phyloP scores from a whole-genome alignment of 1,140 invertebrate genomes.

The Drosophila hydei region DNA sequence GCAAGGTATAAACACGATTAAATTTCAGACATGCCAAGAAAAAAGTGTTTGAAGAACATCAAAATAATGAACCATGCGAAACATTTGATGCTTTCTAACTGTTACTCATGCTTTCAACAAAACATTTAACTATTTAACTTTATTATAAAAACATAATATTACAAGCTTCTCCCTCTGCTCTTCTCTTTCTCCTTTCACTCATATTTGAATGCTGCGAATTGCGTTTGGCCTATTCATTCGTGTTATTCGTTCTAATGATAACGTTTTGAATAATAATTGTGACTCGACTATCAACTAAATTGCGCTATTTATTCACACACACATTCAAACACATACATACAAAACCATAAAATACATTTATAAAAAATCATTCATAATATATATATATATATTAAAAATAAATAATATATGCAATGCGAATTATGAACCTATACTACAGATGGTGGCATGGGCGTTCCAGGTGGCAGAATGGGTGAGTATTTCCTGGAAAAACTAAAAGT shows the following conservation, averaged over 20 bases:
- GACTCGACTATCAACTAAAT: conserved; percentile 34
- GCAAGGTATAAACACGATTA: conserved; percentile 88
- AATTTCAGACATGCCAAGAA: conserved; percentile 5
- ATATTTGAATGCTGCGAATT: conserved; percentile 63
- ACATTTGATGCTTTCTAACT: conserved; percentile 42
- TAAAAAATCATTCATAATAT: conserved; percentile 3
- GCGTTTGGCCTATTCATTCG: conserved; percentile 64
- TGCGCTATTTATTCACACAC: conserved; percentile 62
- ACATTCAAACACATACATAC: conserved; percentile 11
- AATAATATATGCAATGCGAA: conserved; percentile 59
- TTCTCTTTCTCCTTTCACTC: conserved; percentile 15
- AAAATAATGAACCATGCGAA: conserved; percentile 2
- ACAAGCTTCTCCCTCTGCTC: conserved; percentile 31
- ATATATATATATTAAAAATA: conserved; percentile 22
- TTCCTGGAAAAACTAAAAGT: conserved; percentile 17
- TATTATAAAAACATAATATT: conserved; percentile 12
- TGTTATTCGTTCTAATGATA: conserved; percentile 48
- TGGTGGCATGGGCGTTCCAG: conserved; percentile 82
- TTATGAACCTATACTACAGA: conserved; percentile 72
- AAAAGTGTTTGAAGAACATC: neutral
- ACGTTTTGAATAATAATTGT: conserved; percentile 49
- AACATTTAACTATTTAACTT: conserved; percentile 17
- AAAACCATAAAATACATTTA: conserved; percentile 27
- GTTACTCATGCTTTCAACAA: conserved; percentile 21
- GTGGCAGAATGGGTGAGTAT: conserved; percentile 84